phyloP scores from a whole-genome alignment of 2,797 vertebrate genomes.

The Semaprochilodus insignis region DNA sequence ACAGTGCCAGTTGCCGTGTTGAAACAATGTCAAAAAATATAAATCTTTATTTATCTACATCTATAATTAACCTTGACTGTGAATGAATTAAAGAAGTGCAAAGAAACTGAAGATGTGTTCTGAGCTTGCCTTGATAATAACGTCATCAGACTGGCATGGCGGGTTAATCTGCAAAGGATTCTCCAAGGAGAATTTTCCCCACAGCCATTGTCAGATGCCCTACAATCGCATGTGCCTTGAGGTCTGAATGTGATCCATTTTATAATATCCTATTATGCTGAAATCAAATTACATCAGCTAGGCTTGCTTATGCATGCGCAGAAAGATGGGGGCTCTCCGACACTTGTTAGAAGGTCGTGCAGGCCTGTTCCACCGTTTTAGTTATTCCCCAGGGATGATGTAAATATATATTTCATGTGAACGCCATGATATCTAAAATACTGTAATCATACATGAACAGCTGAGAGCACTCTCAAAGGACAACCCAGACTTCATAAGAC shows the following conservation, averaged over 20 bases:
- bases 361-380: conserved; percentile 53
- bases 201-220: conserved; percentile 11
- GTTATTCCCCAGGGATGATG: conserved; percentile 76
- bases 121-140: background rate
- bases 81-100: background rate
- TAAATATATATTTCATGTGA: conserved; percentile 59
- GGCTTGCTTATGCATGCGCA: background rate
- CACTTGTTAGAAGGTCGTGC: conserved; percentile 32
- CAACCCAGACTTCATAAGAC: background rate
- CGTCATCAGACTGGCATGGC: background rate
- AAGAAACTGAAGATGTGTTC: background rate
- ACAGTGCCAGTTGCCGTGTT: too few relatives aligned
- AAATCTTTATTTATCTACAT: too few relatives aligned
- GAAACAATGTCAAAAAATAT: too few relatives aligned
- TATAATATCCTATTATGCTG: background rate
- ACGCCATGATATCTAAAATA: conserved; percentile 38
- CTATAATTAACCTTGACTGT: too few relatives aligned
- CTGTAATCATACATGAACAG: conserved; percentile 19
- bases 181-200: background rate
- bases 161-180: background rate
- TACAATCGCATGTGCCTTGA: background rate
- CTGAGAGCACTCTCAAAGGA: background rate
- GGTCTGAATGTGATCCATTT: background rate
- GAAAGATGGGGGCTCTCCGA: background rate
- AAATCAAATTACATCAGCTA: background rate